phyloP scores from a whole-genome alignment of 2,888 invertebrate species.

The Drosophila gaucha region DNA sequence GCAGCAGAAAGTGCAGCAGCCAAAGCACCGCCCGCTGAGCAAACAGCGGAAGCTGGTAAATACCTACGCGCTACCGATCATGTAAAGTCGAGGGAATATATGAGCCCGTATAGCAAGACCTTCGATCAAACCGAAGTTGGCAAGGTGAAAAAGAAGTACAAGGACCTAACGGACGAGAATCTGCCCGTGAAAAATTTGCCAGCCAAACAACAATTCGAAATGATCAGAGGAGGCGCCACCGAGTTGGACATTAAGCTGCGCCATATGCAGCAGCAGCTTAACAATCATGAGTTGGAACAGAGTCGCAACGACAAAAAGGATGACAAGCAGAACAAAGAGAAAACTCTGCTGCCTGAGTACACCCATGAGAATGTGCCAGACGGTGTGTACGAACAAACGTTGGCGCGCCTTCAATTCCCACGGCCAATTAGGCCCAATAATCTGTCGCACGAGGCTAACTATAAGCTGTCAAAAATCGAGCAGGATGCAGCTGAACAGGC shows the following conservation, averaged over 20 bases:
- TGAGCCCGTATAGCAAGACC: slow-evolving; percentile 21
- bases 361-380: slow-evolving; percentile 36
- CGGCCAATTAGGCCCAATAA: slow-evolving; percentile 71
- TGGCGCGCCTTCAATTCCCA: slow-evolving; percentile 37
- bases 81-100: neutral
- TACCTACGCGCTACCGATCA: neutral
- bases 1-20: neutral
- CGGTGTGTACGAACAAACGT: slow-evolving; percentile 61
- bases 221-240: neutral
- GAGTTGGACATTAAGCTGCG: slow-evolving; percentile 51
- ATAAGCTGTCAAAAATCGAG: slow-evolving; percentile 84
- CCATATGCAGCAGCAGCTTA: slow-evolving; percentile 22
- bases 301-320: neutral
- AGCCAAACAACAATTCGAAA: neutral
- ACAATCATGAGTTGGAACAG: slow-evolving; percentile 21
- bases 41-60: slow-evolving; percentile 16
- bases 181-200: neutral
- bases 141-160: slow-evolving; percentile 59
- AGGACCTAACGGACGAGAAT: slow-evolving; percentile 19
- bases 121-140: slow-evolving; percentile 54
- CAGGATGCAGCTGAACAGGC: slow-evolving; percentile 79
- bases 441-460: slow-evolving; percentile 84
- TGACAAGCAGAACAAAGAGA: neutral
- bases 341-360: neutral
- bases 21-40: neutral